These are phyloP conservation scores for Nasonia giraulti DNA, from an alignment of 1,140 invertebrate genomes.

Conservation along the genomic window DNA sequence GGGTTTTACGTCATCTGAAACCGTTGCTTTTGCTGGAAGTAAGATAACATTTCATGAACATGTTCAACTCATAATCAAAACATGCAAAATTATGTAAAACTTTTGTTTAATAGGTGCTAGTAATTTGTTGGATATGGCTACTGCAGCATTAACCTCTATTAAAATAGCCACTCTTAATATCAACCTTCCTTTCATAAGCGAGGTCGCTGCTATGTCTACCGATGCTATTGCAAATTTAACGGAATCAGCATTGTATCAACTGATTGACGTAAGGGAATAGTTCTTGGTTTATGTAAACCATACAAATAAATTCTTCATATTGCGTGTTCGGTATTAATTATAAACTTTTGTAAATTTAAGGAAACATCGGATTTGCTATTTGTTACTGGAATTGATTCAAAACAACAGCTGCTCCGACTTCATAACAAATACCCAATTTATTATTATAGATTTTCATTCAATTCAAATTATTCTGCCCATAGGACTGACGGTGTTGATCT, in stretches of 20 bases:
- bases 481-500: background rate
- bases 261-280: background rate
- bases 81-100: background rate
- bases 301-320: background rate
- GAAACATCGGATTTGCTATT: conserved; percentile 37
- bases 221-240: background rate
- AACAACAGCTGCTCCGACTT: conserved; percentile 19
- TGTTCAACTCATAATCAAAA: background rate
- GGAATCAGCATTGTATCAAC: background rate
- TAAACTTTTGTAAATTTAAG: background rate
- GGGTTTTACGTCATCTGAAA: conserved; percentile 77
- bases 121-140: conserved; percentile 13
- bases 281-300: background rate
- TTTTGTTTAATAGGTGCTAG: background rate
- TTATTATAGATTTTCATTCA: conserved; percentile 40
- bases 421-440: conserved; percentile 40
- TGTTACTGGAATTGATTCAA: conserved; percentile 42
- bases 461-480: conserved; percentile 30
- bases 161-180: background rate
- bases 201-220: background rate
- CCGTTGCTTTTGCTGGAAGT: conserved; percentile 76
- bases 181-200: background rate
- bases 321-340: background rate
- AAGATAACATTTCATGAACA: background rate
- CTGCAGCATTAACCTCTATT: background rate